Percentiles rank a stretch among this genome's conserved stretches.
Conservation (phyloP, 1,140 invertebrate species). For the Pachyrhynchus sulphureomaculatus region DNA sequence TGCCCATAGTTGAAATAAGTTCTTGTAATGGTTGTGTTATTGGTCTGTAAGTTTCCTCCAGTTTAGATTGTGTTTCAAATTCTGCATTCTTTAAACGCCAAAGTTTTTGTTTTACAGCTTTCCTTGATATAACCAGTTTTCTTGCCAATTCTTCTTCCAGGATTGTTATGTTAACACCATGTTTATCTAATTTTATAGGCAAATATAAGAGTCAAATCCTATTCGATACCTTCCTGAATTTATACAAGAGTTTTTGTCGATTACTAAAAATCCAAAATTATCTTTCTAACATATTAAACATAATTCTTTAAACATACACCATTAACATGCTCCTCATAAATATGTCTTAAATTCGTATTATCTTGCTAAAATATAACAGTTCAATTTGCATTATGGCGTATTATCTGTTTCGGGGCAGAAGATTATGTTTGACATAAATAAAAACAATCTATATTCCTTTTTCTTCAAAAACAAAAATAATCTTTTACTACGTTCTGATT, state of each 20-base stretch:
- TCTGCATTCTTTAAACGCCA: no score
- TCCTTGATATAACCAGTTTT: no score
- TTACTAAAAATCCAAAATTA: conserved; percentile 40
- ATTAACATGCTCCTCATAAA: conserved; percentile 49
- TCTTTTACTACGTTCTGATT: conserved; percentile 46
- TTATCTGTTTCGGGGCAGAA: conserved; percentile 49
- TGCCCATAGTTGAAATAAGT: no score
- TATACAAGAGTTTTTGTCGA: conserved; percentile 41
- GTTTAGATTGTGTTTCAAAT: no score
- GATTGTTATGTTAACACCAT: no score
- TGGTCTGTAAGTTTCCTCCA: no score
- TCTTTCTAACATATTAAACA: conserved; percentile 40
- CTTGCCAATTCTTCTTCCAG: no score
- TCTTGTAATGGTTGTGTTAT: no score
- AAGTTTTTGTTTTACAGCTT: no score
- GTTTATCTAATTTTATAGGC: conserved; percentile 15
- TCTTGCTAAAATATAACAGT: conserved; percentile 50
- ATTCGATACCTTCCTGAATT: conserved; percentile 43
- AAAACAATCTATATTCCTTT: conserved; percentile 44
- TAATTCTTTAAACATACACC: no score
- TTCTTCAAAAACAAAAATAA: conserved; percentile 18
- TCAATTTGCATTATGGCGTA: conserved; percentile 50
- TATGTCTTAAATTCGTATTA: conserved; percentile 50
- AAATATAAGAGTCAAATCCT: conserved; percentile 37
- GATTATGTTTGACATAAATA: conserved; percentile 50